phyloP scores from a whole-genome alignment of 1,140 invertebrate species.

The Drosophila pallidifrons region DNA sequence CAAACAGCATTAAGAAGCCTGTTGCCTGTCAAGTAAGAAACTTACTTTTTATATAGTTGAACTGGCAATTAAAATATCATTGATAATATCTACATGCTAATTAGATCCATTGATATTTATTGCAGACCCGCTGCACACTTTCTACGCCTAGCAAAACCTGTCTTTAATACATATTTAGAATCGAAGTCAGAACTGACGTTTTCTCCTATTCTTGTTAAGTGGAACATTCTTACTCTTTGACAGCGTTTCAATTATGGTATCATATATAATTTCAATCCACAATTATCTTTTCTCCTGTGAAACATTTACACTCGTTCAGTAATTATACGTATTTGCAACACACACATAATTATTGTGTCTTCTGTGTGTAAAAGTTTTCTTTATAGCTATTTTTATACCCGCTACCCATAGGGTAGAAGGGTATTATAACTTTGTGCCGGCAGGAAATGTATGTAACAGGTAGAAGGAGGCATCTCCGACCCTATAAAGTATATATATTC shows the following conservation, averaged over 20 bases:
- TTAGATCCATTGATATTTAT: slow-evolving; percentile 1
- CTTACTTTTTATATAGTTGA: not conserved
- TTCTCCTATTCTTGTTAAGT: not conserved
- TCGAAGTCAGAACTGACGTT: not conserved
- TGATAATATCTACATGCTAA: slow-evolving; percentile 11
- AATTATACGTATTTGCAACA: not conserved
- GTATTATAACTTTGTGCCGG: too few relatives aligned
- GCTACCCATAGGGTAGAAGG: too few relatives aligned
- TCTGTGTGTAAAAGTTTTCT: not conserved
- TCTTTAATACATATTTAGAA: not conserved
- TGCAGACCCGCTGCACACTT: not conserved
- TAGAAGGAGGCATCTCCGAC: too few relatives aligned
- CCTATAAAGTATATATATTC: too few relatives aligned
- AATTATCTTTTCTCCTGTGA: not conserved
- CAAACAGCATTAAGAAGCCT: slow-evolving; percentile 1
- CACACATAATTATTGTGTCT: not conserved
- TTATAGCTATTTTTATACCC: not conserved
- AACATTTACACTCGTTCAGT: not conserved
- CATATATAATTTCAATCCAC: not conserved
- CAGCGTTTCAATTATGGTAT: not conserved
- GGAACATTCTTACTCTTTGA: slow-evolving; percentile 1
- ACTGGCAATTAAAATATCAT: slow-evolving; percentile 23
- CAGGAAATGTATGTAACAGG: too few relatives aligned
- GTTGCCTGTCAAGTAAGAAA: not conserved
- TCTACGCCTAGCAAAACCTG: not conserved